Percentiles rank a stretch among this genome's conserved stretches.
These are phyloP conservation scores for Isurus oxyrinchus DNA, from an alignment of 2,113 vertebrate genomes.

Conservation along the genomic window DNA sequence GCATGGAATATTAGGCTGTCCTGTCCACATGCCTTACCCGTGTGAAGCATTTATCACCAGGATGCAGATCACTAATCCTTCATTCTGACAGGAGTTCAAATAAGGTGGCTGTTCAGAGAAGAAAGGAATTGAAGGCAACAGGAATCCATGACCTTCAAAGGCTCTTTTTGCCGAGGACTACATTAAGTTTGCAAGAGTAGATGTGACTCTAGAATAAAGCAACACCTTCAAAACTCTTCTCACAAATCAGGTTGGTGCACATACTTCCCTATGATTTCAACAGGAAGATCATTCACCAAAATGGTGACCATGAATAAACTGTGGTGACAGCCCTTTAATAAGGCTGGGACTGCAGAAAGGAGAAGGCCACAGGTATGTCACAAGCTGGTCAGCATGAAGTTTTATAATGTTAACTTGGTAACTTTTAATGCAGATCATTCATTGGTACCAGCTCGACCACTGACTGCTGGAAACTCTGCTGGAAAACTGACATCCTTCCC, in stretches of 20 bases:
- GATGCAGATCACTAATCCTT: neutral
- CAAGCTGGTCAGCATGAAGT: neutral
- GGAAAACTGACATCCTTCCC: neutral
- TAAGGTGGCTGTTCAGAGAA: neutral
- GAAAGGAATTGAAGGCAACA: neutral
- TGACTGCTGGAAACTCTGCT: neutral
- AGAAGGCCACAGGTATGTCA: neutral
- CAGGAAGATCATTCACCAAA: neutral
- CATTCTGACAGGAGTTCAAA: neutral
- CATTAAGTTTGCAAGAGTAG: neutral
- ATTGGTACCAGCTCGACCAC: neutral
- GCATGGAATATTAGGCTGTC: too few relatives aligned
- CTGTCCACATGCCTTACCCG: neutral
- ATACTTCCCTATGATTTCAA: neutral
- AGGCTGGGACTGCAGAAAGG: neutral
- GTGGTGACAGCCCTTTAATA: neutral
- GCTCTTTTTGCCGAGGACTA: neutral
- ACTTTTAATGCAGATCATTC: neutral
- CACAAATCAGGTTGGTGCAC: neutral
- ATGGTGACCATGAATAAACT: neutral
- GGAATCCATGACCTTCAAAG: neutral
- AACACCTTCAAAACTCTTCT: neutral
- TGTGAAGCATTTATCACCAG: neutral
- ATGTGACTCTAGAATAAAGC: neutral
- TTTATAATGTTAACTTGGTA: neutral